Conservation (phyloP, 2,888 invertebrate species). For the Lasioglossum pauxillum region DNA sequence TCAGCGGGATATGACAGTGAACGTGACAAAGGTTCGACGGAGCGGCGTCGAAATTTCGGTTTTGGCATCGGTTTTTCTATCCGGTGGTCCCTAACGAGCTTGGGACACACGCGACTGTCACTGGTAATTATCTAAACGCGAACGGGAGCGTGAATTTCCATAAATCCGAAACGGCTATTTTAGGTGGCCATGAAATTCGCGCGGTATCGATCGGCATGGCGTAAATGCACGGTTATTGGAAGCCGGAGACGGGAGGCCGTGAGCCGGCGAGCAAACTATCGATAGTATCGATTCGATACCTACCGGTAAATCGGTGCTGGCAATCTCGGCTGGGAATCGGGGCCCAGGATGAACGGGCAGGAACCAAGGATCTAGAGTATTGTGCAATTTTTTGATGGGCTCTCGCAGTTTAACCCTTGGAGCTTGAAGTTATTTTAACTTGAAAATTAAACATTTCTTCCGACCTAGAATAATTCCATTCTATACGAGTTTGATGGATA, state of each 20-base stretch:
- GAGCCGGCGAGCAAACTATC: background rate
- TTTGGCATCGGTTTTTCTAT: background rate
- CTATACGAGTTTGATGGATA: too few relatives aligned
- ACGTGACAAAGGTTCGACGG: background rate
- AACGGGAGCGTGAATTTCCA: constrained; percentile 40
- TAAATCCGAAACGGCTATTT: constrained; percentile 50
- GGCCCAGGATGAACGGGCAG: background rate
- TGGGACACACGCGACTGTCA: background rate
- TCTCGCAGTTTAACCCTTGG: too few relatives aligned
- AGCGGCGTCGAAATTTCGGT: background rate
- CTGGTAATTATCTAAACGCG: constrained; percentile 7
- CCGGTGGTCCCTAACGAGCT: background rate
- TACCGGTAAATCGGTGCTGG: background rate
- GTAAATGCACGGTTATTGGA: constrained; percentile 55
- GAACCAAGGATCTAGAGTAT: background rate
- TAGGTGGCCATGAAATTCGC: constrained; percentile 55
- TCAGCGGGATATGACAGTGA: background rate
- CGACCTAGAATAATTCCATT: too few relatives aligned
- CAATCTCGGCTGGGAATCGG: background rate
- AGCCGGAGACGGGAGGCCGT: constrained; percentile 14
- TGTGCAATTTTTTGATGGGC: background rate
- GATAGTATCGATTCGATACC: background rate
- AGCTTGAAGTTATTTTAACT: too few relatives aligned
- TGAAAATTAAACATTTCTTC: too few relatives aligned
- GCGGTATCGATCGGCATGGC: constrained; percentile 56